These are phyloP conservation scores for Myotis myotis DNA, from an alignment of 2,797 vertebrate genomes.

Conservation along the genomic window DNA sequence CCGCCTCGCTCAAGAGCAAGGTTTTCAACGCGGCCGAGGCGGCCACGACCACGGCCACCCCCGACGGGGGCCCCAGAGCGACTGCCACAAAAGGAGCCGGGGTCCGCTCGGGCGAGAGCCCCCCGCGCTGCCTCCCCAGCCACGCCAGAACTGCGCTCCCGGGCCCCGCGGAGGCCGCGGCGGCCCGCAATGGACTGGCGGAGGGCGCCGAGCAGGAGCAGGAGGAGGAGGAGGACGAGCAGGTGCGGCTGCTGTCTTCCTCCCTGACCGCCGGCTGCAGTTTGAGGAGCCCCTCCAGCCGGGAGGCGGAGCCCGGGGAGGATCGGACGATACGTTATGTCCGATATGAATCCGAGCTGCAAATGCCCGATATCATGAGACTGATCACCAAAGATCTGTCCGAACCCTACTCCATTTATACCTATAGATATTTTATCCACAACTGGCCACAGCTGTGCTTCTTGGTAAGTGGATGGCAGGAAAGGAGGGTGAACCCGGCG, in stretches of 20 bases:
- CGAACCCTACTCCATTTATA: conserved; percentile 99
- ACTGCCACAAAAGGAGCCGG: conserved; percentile 83
- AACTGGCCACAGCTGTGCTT: conserved; percentile 99
- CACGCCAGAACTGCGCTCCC: conserved; percentile 81
- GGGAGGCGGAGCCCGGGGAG: conserved; percentile 83
- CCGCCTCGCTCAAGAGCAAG: conserved; percentile 86
- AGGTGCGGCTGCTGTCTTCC: conserved; percentile 83
- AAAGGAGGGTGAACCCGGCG: conserved; percentile 56
- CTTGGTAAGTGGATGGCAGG: conserved; percentile 92
- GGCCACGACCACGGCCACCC: conserved; percentile 75
- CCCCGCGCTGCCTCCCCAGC: conserved; percentile 72
- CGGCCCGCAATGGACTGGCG: conserved; percentile 77
- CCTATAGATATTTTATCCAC: conserved; percentile 99
- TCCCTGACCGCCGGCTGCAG: conserved; percentile 84
- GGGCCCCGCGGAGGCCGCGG: conserved; percentile 49
- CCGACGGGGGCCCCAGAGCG: conserved; percentile 81
- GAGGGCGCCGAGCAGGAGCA: conserved; percentile 67
- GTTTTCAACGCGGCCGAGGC: conserved; percentile 73
- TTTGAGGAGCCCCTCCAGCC: conserved; percentile 78
- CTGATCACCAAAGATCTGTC: conserved; percentile 99
- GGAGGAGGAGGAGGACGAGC: conserved; percentile 74
- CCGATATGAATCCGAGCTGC: conserved; percentile 97
- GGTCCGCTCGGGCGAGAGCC: conserved; percentile 76
- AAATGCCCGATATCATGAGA: conserved; percentile 99
- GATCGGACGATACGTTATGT: conserved; percentile 94